Conservation (phyloP, 2,888 invertebrate genomes). For the Drosophila robusta region DNA sequence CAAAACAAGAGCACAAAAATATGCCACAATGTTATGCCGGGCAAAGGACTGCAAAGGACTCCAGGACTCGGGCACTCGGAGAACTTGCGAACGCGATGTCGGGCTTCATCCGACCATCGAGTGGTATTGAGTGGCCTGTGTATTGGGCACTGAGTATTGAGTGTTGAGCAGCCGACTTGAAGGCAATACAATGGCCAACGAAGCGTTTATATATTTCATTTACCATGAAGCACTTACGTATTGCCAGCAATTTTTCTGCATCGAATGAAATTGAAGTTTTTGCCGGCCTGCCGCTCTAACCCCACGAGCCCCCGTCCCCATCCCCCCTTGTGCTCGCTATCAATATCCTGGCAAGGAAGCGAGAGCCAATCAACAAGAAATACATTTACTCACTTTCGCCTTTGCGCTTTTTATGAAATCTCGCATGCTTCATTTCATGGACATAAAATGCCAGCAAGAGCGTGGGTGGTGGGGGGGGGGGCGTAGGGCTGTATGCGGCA, state of each 20-base stretch:
- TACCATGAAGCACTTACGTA: conserved; percentile 77
- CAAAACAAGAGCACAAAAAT: conserved; percentile 19
- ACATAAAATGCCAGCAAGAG: conserved; percentile 36
- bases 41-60: conserved; percentile 1
- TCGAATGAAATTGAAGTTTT: conserved; percentile 76
- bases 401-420: conserved; percentile 72
- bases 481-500: background rate
- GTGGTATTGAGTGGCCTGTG: background rate
- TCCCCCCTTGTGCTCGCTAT: conserved; percentile 22
- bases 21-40: conserved; percentile 29
- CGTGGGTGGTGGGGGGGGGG: too few species aligned
- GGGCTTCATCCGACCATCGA: background rate
- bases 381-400: conserved; percentile 67
- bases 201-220: conserved; percentile 77
- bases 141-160: conserved; percentile 5
- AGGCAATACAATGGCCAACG: conserved; percentile 58
- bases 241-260: conserved; percentile 78
- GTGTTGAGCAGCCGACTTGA: conserved; percentile 35
- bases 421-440: conserved; percentile 69
- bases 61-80: background rate
- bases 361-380: conserved; percentile 74
- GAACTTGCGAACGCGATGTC: background rate
- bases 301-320: background rate
- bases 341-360: conserved; percentile 63
- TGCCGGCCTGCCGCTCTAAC: conserved; percentile 19